phyloP scores from a whole-genome alignment of 2,797 vertebrate species.

The Scomberomorus guttatus region DNA sequence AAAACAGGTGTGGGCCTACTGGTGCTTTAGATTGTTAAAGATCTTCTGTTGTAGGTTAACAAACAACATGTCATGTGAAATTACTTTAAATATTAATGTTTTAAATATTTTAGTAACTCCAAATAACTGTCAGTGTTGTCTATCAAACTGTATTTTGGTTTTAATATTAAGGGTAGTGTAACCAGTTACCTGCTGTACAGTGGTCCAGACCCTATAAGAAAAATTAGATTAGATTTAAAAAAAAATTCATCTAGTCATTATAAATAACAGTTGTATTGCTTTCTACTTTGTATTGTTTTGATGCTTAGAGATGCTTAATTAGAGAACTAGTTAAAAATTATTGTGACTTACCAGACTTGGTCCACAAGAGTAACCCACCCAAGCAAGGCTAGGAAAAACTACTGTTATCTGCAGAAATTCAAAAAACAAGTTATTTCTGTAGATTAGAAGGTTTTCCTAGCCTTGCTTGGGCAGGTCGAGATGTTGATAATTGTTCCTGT shows the following conservation, averaged over 20 bases:
- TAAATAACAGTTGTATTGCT: neutral
- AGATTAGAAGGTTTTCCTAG: too few species aligned
- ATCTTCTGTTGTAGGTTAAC: neutral
- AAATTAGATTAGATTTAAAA: neutral
- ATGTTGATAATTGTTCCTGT: too few species aligned
- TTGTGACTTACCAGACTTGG: neutral
- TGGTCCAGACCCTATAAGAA: rapidly evolving
- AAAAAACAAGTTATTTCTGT: too few species aligned
- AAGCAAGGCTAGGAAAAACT: neutral
- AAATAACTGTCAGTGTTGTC: neutral
- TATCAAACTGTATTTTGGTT: too few species aligned
- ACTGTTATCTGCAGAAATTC: too few species aligned
- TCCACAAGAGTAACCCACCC: rapidly evolving
- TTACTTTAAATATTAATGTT: neutral
- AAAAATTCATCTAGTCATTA: too few species aligned
- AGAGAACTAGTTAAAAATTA: neutral
- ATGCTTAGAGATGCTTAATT: neutral
- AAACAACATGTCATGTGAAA: neutral
- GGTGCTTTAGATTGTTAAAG: neutral
- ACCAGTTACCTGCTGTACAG: neutral
- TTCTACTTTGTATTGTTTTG: neutral
- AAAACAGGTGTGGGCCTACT: too few species aligned
- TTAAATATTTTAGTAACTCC: neutral
- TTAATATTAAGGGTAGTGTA: too few species aligned
- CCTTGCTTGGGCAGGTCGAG: too few species aligned